A percentile compares a stretch with the other conserved stretches of the same genome.
These are phyloP conservation scores for Macropodus opercularis DNA, from an alignment of 2,797 vertebrate species.

Conservation along the genomic window DNA sequence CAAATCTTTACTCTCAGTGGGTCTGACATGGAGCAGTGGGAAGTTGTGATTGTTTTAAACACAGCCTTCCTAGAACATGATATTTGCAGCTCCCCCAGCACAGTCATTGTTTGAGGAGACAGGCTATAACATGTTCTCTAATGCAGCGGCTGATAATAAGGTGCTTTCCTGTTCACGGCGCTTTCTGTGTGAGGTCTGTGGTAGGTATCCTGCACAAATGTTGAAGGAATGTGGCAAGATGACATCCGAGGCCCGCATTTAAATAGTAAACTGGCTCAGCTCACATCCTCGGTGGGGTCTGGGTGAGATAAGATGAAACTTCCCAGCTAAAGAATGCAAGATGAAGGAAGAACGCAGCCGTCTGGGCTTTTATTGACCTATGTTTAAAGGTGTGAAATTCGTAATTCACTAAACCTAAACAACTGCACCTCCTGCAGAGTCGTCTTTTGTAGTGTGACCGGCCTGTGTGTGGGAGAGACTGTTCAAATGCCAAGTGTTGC, in stretches of 20 bases:
- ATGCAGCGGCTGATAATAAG: conserved; percentile 61
- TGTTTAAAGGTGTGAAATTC: neutral
- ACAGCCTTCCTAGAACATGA: conserved; percentile 57
- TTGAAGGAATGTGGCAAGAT: conserved; percentile 60
- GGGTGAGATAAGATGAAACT: neutral
- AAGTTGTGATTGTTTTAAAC: conserved; percentile 12
- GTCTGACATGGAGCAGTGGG: neutral
- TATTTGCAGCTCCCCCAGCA: conserved; percentile 46
- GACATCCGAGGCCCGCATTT: conserved; percentile 39
- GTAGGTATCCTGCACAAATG: conserved; percentile 37
- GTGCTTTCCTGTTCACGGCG: conserved; percentile 40
- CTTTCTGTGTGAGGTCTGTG: conserved; percentile 59
- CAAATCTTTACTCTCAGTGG: neutral
- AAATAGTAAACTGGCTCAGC: conserved; percentile 14
- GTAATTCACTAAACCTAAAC: no score
- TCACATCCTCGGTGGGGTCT: conserved; percentile 6
- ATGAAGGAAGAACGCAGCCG: neutral
- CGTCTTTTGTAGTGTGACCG: neutral
- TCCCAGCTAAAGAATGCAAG: neutral
- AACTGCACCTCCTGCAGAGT: neutral
- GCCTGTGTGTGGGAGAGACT: neutral
- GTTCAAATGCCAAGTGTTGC: conserved; percentile 36
- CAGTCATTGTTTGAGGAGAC: conserved; percentile 59
- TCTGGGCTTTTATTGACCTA: neutral
- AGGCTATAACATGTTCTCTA: conserved; percentile 54